Evolutionary conservation across 2,888 invertebrate species (phyloP), one percentile per base, ranked within the genome.

Genomic region (Morpho achilles): DNA sequence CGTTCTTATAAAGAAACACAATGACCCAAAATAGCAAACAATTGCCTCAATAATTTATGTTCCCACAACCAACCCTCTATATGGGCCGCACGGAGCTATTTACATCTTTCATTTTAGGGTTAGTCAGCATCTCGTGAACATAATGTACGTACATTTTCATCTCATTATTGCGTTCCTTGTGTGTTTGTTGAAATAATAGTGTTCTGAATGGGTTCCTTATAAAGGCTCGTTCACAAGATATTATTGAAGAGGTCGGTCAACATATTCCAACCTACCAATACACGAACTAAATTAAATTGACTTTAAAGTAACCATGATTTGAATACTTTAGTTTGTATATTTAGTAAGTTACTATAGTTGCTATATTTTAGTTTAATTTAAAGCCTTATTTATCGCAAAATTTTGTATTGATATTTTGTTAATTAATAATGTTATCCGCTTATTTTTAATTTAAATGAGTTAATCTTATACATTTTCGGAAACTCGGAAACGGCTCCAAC

Each of bases 11-110:
- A 56, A 69, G 69, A 73, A 70, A 73, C 65, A 74, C 79, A 79
- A 83, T 79, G 73, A 76, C 66, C 67, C 64, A 64, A 71, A 75
- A 80, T 79, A 78, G 79, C 77, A 86, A 86, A 85, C 85, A 86
- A 87, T 85, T 85, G 84, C 71, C 71, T 67, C 62, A 60, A 76
- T 80, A 82, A 85, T 85, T 84, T 84, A 86, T 81, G 78, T 74
- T 64, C 62, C 80, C 79, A 72, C 80, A 76, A 69, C 67, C 69
- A 73, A 68, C 70, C 75, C 73, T 76, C 61, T 63, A 61, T 61
- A 74, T 75, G 74, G 80, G 79, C 73, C 75, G 71, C 67, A 65
- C 61, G 63, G 64, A 69, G 69, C 74, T 72, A 74, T 82, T 79
- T 80, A 76, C 79, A 79, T 80, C 74, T 78, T 80, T 80, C 81